These are phyloP conservation scores for Drosophila parthenogenetica DNA, from an alignment of 2,888 invertebrate genomes.

Conservation along the genomic window DNA sequence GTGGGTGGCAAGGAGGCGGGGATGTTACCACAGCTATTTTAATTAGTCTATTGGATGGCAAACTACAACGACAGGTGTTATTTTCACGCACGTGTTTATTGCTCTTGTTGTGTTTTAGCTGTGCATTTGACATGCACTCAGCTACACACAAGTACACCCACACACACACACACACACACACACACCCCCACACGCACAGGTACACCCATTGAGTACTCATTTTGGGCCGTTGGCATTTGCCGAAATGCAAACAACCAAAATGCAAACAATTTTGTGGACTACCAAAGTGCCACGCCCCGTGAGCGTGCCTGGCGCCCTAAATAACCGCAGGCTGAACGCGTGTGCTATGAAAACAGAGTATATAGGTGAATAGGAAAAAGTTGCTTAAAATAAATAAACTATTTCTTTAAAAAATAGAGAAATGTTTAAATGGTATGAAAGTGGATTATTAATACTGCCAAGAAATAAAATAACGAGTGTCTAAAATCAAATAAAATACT, in stretches of 20 bases:
- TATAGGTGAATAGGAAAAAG: not conserved
- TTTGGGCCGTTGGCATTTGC: slow-evolving; percentile 43
- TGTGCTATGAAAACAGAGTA: not conserved
- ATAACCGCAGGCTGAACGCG: slow-evolving; percentile 21
- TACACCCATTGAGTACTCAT: slow-evolving; percentile 3
- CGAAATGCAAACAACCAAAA: slow-evolving; percentile 54
- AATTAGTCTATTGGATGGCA: slow-evolving; percentile 48
- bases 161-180: slow-evolving; percentile 5
- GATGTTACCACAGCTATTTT: slow-evolving; percentile 46
- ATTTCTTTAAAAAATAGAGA: too few species aligned
- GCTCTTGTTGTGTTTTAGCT: slow-evolving; percentile 13
- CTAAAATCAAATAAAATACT: too few species aligned
- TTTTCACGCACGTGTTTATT: slow-evolving; percentile 51
- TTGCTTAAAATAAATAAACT: too few species aligned
- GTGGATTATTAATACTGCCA: too few species aligned
- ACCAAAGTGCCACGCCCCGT: slow-evolving; percentile 11
- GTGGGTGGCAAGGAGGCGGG: not conserved
- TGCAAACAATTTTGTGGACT: slow-evolving; percentile 58
- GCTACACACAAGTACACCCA: slow-evolving; percentile 13
- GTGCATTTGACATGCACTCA: slow-evolving; percentile 41
- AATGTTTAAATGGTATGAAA: too few species aligned
- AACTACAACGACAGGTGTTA: slow-evolving; percentile 66
- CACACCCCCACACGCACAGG: slow-evolving; percentile 3
- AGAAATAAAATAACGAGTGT: too few species aligned
- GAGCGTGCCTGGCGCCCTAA: not conserved